Base-by-base conservation (phyloP, 53 echinoderm and acorn worm genomes). In the Actinopyga echinites region DNA sequence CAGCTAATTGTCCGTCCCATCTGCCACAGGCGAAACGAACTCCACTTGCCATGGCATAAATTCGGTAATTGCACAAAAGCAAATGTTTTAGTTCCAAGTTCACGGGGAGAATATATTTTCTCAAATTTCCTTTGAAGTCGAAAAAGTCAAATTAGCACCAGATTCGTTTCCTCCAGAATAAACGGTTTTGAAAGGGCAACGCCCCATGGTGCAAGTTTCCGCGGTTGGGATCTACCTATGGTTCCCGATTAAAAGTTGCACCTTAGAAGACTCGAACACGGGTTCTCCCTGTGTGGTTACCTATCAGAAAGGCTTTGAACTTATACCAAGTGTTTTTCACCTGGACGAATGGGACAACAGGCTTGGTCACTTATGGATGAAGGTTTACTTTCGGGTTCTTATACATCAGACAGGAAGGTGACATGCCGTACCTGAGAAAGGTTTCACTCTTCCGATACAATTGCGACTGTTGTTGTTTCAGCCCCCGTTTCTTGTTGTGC, bases 181-280 rank as follows among this genome's bases (percentile, higher is more conserved):
- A 71, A 49, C 17, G 49, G 13, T 49, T 49, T 13, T 49, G 49
- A 49, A 49, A 71, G 71, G 71, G 25, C 71, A 71, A 40, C 44
- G 44, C 71, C 71, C 71, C 71, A 71, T 71, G 71, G 71, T 71
- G 71, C 71, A 71, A 71, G 71, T 71, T 71, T 71, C 71, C 71
- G 71, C 71, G 71, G 71, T 71, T 71, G 71, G 45, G 71, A 71
- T 40, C 71, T 71, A 32, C 71, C 71, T 71, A 71, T 71, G 71
- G 71, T 40, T 71, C 71, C 71, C 24, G 6, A 71, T 26, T 71
- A 15, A 40, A 71, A 44, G 71, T 71, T 44, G 71, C 71, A 71
- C 71, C 71, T 71, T 42, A 25, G n/a, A n/a, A 42, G 22, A 24
- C 19, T 44, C 24, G 11, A 30, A 25, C 71, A 71, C 40, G 71